Evolutionary conservation across 2,113 vertebrate genomes (phyloP).

Genomic region (Podarcis cretensis): DNA sequence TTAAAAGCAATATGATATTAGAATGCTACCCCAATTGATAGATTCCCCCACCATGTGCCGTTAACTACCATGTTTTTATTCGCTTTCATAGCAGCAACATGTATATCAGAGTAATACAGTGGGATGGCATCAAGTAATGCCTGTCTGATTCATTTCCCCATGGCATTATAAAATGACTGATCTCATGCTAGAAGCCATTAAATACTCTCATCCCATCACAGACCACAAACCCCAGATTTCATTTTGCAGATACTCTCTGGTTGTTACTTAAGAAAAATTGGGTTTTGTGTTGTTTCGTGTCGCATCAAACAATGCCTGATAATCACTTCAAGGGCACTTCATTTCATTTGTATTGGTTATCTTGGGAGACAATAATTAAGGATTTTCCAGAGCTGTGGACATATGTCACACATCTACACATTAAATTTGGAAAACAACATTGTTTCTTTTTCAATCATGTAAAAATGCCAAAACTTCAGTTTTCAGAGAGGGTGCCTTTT

Average conservation of each 20-base stretch:
- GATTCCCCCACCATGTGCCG: background rate
- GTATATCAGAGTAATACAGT: slow-evolving; percentile 1
- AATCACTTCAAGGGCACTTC: background rate
- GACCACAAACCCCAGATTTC: background rate
- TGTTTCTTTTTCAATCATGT: background rate
- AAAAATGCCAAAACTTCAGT: background rate
- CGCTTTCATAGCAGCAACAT: background rate
- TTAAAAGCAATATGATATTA: slow-evolving; percentile 37
- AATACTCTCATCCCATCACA: slow-evolving; percentile 25
- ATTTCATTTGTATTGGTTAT: slow-evolving; percentile 12
- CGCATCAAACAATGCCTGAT: background rate
- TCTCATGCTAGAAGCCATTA: background rate
- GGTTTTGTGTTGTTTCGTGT: background rate
- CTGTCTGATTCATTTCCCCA: slow-evolving; percentile 31
- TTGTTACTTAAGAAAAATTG: background rate
- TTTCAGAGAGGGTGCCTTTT: too few species aligned
- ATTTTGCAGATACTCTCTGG: background rate
- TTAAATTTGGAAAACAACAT: background rate
- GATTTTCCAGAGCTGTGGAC: background rate
- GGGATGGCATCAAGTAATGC: background rate
- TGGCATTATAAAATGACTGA: background rate
- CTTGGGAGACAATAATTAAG: background rate
- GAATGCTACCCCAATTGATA: background rate
- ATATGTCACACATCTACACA: background rate
- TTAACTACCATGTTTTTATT: slow-evolving; percentile 38